Evolutionary conservation across 2,797 vertebrate genomes (phyloP).

Genomic region (Phrynocephalus vlangalii): DNA sequence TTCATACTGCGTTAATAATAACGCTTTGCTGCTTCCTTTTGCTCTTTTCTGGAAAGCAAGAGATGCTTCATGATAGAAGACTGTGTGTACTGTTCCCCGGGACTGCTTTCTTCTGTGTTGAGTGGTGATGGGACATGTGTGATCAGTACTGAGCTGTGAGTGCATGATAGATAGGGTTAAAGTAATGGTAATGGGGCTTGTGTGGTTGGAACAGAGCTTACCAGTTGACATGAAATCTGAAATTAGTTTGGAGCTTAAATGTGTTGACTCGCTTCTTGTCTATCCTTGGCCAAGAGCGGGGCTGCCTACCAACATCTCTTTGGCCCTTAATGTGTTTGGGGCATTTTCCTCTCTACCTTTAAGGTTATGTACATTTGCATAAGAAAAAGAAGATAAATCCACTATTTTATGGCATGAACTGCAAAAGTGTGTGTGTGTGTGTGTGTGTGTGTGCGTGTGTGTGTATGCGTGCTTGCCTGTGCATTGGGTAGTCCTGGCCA

Average conservation of each 20-base stretch:
- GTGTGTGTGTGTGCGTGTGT: constrained; percentile 42
- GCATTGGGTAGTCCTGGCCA: constrained; percentile 62
- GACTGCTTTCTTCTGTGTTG: constrained; percentile 23
- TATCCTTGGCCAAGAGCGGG: constrained; percentile 41
- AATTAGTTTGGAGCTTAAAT: constrained; percentile 13
- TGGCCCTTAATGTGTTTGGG: constrained; percentile 42
- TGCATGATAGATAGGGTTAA: constrained; percentile 54
- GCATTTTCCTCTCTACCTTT: constrained; percentile 45
- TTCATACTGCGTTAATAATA: constrained; percentile 56
- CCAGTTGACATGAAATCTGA: constrained; percentile 23
- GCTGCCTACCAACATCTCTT: constrained; percentile 36
- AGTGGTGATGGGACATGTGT: not conserved
- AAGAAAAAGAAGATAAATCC: constrained; percentile 37
- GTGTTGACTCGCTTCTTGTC: constrained; percentile 24
- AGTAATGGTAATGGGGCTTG: constrained; percentile 35
- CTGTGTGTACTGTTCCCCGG: constrained; percentile 54
- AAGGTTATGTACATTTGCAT: constrained; percentile 54
- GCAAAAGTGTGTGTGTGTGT: not conserved
- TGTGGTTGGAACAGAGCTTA: constrained; percentile 45
- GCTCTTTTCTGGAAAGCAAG: constrained; percentile 62
- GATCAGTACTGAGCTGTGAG: constrained; percentile 24
- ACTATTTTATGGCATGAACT: constrained; percentile 30
- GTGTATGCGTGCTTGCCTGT: constrained; percentile 53
- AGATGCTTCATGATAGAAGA: constrained; percentile 60
- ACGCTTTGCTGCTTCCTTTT: constrained; percentile 69